These are phyloP conservation scores for Ditula angustiorana DNA, from an alignment of 2,888 invertebrate species.

Conservation along the genomic window DNA sequence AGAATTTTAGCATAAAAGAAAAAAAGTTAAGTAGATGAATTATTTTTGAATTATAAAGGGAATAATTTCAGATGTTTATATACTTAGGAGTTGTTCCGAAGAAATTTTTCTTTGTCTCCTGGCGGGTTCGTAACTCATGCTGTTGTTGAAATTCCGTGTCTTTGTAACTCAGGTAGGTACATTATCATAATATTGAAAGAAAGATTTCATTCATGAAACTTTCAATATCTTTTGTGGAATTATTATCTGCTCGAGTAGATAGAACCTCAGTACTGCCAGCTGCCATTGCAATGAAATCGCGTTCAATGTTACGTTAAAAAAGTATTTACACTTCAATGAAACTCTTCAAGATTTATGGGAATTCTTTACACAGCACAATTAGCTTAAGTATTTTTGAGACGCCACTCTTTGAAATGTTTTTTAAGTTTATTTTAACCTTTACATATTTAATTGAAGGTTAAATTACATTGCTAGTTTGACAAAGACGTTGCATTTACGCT, in stretches of 20 bases:
- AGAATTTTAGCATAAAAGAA: constrained; percentile 84
- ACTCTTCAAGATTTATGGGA: constrained; percentile 65
- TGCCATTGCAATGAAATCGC: constrained; percentile 66
- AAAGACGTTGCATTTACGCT: no score
- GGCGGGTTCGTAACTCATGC: constrained; percentile 39
- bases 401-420: no score
- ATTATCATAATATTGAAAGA: constrained; percentile 31
- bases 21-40: constrained; percentile 84
- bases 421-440: no score
- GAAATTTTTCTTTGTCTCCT: constrained; percentile 51
- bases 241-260: constrained; percentile 23
- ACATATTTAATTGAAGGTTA: no score
- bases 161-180: constrained; percentile 31
- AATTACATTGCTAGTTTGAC: no score
- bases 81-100: constrained; percentile 64
- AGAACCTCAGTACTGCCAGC: constrained; percentile 46
- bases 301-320: constrained; percentile 59
- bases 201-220: constrained; percentile 16
- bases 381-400: no score
- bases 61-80: constrained; percentile 80
- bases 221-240: constrained; percentile 27
- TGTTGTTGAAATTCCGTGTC: constrained; percentile 32
- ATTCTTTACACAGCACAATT: constrained; percentile 31
- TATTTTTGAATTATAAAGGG: constrained; percentile 83
- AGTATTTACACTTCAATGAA: constrained; percentile 68